Percentiles rank a stretch among this genome's conserved stretches.
phyloP scores from a whole-genome alignment of 2,888 invertebrate genomes.

The Adela reaumurella region DNA sequence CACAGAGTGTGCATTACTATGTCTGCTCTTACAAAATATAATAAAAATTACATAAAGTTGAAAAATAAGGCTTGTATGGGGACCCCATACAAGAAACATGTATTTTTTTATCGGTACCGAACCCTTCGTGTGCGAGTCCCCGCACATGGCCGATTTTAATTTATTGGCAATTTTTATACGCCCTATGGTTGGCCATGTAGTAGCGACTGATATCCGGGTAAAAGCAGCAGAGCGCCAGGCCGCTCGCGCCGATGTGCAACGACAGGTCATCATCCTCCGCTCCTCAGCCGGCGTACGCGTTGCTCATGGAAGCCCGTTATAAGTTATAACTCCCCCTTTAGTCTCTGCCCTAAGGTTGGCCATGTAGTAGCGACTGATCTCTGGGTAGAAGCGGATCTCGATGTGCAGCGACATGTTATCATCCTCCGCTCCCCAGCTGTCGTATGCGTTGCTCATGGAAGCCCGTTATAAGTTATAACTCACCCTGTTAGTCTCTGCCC shows the following conservation, averaged over 20 bases:
- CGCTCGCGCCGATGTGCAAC: conserved; percentile 39
- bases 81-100: too few species aligned
- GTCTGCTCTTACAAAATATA: too few species aligned
- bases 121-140: not conserved
- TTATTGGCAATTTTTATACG: conserved; percentile 25
- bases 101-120: too few species aligned
- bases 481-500: too few species aligned
- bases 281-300: conserved; percentile 81
- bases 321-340: too few species aligned
- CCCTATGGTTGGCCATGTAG: conserved; percentile 62
- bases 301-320: too few species aligned
- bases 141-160: not conserved
- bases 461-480: too few species aligned
- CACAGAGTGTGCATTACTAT: too few species aligned
- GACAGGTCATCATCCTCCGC: conserved; percentile 89
- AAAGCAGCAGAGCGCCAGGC: conserved; percentile 62
- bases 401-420: conserved; percentile 72
- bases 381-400: conserved; percentile 61
- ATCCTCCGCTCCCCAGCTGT: conserved; percentile 87
- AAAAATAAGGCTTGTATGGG: too few species aligned
- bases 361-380: conserved; percentile 67
- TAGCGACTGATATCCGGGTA: conserved; percentile 65
- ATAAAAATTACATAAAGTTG: too few species aligned
- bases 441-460: conserved; percentile 77
- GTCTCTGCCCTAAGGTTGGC: conserved; percentile 59